Evolutionary conservation across 2,113 vertebrate genomes (phyloP).

Genomic region (Fregetta grallaria): DNA sequence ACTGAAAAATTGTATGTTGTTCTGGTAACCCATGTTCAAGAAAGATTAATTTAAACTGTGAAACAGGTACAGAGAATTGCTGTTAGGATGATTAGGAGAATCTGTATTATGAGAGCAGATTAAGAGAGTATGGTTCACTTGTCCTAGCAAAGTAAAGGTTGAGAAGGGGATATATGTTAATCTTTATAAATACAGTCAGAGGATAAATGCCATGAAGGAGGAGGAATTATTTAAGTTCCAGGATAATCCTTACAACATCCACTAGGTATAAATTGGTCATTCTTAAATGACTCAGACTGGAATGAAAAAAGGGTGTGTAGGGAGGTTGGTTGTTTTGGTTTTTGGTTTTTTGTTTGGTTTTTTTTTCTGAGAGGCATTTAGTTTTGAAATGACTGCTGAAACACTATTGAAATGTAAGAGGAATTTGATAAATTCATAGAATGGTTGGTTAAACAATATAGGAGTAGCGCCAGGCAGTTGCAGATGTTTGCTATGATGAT

Average conservation of each 20-base stretch:
- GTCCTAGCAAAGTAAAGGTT: constrained; percentile 65
- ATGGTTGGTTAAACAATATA: not conserved
- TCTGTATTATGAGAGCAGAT: constrained; percentile 63
- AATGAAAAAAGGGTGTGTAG: not conserved
- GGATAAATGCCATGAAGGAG: constrained; percentile 56
- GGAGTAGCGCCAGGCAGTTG: not conserved
- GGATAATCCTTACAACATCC: constrained; percentile 49
- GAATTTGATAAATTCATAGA: not conserved
- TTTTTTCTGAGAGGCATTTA: not conserved
- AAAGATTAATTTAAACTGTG: constrained; percentile 36
- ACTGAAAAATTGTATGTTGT: not conserved
- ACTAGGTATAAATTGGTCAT: constrained; percentile 54
- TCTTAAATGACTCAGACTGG: not conserved
- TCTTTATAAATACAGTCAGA: constrained; percentile 60
- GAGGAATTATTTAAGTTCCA: constrained; percentile 63
- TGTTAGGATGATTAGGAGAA: constrained; percentile 45
- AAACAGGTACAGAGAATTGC: constrained; percentile 46
- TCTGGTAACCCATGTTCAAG: not conserved
- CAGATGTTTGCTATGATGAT: not conserved
- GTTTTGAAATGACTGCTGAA: not conserved
- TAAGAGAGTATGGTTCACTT: constrained; percentile 64
- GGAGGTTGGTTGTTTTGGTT: not conserved
- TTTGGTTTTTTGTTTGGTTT: not conserved
- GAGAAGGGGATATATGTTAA: constrained; percentile 64
- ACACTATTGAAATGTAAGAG: not conserved